A percentile compares a stretch with the other conserved stretches of the same genome.
Conservation (phyloP, 2,888 invertebrate genomes). For the Hydraecia micacea region DNA sequence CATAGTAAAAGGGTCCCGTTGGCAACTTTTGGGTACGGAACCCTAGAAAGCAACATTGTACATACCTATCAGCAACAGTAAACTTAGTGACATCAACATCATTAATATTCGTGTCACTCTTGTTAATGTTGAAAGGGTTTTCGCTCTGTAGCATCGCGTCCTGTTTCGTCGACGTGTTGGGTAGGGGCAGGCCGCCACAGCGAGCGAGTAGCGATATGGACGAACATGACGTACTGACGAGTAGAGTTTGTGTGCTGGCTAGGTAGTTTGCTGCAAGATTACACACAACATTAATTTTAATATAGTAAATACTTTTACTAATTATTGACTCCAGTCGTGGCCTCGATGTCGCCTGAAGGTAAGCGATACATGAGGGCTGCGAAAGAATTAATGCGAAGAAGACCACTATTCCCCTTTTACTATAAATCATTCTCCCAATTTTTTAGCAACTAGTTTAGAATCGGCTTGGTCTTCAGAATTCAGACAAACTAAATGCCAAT, state of each 20-base stretch:
- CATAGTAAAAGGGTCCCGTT: no score
- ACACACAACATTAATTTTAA: neutral
- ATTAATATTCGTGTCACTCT: conserved; percentile 66
- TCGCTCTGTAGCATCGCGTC: conserved; percentile 79
- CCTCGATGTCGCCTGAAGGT: neutral
- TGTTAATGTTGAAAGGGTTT: conserved; percentile 81
- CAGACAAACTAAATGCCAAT: neutral
- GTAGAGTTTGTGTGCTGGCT: conserved; percentile 90
- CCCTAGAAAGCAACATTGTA: neutral
- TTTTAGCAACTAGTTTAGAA: neutral
- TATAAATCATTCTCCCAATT: neutral
- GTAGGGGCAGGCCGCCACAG: conserved; percentile 92
- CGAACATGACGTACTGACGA: conserved; percentile 92
- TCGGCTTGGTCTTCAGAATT: neutral
- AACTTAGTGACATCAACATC: conserved; percentile 90
- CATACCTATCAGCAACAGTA: conserved; percentile 90
- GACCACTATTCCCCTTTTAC: neutral
- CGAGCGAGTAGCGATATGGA: conserved; percentile 94
- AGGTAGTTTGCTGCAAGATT: conserved; percentile 91
- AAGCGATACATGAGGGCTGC: neutral
- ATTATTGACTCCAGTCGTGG: no score
- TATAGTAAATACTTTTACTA: no score
- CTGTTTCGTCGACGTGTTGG: conserved; percentile 82
- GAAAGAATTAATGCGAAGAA: neutral
- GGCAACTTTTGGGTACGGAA: no score